phyloP scores from a whole-genome alignment of 2,888 invertebrate genomes.

The Stenodera caucasica region DNA sequence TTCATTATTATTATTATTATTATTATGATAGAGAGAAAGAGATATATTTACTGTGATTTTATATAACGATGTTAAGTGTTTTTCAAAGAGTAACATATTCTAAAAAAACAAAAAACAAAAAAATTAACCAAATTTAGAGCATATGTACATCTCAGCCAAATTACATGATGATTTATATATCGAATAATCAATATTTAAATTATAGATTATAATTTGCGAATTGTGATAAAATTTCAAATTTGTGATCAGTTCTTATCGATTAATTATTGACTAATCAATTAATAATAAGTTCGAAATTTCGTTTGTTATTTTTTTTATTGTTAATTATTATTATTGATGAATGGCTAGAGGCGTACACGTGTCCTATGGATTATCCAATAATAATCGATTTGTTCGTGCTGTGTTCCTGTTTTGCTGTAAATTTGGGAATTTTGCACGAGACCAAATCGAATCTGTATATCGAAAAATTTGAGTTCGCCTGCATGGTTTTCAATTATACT shows the following conservation, averaged over 20 bases:
- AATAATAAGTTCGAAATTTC: too few species aligned
- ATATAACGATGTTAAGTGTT: slow-evolving; percentile 51
- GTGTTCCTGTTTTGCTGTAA: background rate
- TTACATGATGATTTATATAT: too few species aligned
- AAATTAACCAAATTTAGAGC: slow-evolving; percentile 29
- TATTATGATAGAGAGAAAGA: background rate
- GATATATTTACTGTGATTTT: slow-evolving; percentile 54
- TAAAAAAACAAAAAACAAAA: too few species aligned
- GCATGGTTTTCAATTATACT: slow-evolving; percentile 38
- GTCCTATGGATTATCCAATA: background rate
- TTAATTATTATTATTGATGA: slow-evolving; percentile 10
- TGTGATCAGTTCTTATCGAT: slow-evolving; percentile 5
- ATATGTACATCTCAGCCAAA: slow-evolving; percentile 9
- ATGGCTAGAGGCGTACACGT: slow-evolving; percentile 4
- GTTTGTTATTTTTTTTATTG: background rate
- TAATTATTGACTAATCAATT: background rate
- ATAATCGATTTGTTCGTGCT: background rate
- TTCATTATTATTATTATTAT: slow-evolving; percentile 29
- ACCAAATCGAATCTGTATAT: slow-evolving; percentile 5
- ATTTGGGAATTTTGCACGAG: background rate
- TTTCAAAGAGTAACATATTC: slow-evolving; percentile 44
- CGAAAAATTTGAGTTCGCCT: slow-evolving; percentile 36
- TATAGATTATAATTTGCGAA: slow-evolving; percentile 16
- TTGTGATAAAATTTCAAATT: slow-evolving; percentile 1
- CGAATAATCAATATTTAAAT: too few species aligned